Evolutionary conservation across 1,140 invertebrate species (phyloP).

Genomic region (Magallana gigas): DNA sequence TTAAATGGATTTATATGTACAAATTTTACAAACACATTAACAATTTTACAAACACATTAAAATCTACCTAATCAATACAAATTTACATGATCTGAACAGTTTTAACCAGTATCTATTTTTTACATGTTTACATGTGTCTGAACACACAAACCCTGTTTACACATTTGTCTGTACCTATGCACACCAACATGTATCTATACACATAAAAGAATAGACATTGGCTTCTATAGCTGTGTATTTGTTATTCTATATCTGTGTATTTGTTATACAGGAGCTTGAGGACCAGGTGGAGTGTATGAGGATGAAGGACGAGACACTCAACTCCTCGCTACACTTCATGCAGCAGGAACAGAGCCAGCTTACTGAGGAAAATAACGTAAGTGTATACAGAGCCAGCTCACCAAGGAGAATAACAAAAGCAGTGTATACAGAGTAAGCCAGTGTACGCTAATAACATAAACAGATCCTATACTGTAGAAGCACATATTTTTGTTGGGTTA

Average conservation of each 20-base stretch:
- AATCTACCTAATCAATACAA: too few relatives aligned
- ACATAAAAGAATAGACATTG: too few relatives aligned
- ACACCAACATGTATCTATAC: too few relatives aligned
- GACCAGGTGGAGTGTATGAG: slow-evolving; percentile 77
- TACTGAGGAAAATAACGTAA: slow-evolving; percentile 68
- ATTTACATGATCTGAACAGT: too few relatives aligned
- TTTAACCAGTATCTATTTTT: too few relatives aligned
- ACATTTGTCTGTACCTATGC: too few relatives aligned
- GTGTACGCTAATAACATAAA: slow-evolving; percentile 11
- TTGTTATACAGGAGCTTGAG: slow-evolving; percentile 63
- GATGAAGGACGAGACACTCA: slow-evolving; percentile 76
- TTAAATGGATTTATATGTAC: too few relatives aligned
- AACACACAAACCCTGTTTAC: too few relatives aligned
- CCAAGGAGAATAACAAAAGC: slow-evolving; percentile 67
- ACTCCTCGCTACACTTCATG: slow-evolving; percentile 71
- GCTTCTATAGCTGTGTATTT: background rate
- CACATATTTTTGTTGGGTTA: too few relatives aligned
- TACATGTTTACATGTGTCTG: too few relatives aligned
- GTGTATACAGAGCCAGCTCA: slow-evolving; percentile 20
- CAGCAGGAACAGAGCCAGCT: slow-evolving; percentile 70
- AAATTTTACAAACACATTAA: too few relatives aligned
- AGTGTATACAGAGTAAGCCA: background rate
- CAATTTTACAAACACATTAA: too few relatives aligned
- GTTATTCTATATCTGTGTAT: slow-evolving; percentile 6
- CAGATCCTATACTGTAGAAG: background rate